Conservation (phyloP, 2,113 vertebrate genomes). For the Phyllopteryx taeniolatus region DNA sequence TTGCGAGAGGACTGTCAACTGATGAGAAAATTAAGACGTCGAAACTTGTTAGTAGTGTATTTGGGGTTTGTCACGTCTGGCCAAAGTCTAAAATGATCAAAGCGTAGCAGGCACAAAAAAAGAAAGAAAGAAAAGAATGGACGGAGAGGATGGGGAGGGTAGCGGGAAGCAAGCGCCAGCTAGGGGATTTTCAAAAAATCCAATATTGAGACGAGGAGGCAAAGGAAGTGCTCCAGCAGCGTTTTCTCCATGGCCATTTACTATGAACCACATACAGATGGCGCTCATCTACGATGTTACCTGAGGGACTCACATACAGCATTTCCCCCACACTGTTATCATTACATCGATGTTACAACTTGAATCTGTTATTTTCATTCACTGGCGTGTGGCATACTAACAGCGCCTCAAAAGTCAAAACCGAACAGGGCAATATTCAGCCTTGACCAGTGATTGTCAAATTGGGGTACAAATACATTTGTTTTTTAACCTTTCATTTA, state of each 20-base stretch:
- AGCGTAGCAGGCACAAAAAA: conserved; percentile 21
- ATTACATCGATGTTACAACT: neutral
- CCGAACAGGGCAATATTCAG: too few relatives aligned
- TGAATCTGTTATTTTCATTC: neutral
- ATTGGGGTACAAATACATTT: too few relatives aligned
- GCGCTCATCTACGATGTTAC: conserved; percentile 19
- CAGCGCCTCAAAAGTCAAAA: too few relatives aligned
- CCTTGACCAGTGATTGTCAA: too few relatives aligned
- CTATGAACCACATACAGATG: conserved; percentile 19
- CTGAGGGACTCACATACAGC: conserved; percentile 2
- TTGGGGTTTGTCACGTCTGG: conserved; percentile 34
- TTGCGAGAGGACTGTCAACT: neutral
- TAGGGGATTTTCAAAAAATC: conserved; percentile 33
- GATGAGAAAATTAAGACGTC: neutral
- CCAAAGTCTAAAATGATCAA: conserved; percentile 42
- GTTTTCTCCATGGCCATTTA: conserved; percentile 13
- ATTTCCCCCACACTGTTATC: neutral
- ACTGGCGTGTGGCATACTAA: neutral
- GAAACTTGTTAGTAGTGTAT: neutral
- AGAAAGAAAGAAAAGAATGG: conserved; percentile 32
- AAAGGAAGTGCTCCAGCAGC: conserved; percentile 11
- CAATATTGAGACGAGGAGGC: conserved; percentile 28
- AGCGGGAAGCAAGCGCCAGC: conserved; percentile 29
- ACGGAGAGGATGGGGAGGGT: conserved; percentile 20
- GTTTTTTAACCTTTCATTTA: too few relatives aligned